These are phyloP conservation scores for Onthophagus taurus DNA, from an alignment of 1,140 invertebrate genomes.

Conservation along the genomic window DNA sequence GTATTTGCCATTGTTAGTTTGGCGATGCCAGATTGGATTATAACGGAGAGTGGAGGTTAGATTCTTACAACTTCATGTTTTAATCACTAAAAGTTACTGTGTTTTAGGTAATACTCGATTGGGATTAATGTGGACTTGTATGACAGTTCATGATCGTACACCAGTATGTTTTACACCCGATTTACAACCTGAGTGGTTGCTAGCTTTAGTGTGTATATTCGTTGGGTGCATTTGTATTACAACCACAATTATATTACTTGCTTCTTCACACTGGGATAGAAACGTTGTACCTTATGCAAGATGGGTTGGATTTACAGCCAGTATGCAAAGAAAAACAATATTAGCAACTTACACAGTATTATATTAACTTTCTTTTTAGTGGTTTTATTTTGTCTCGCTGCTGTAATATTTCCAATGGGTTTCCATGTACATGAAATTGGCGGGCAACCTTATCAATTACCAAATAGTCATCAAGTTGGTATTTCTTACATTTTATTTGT, in stretches of 20 bases:
- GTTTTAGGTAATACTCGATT: conserved; percentile 71
- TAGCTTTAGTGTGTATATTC: conserved; percentile 85
- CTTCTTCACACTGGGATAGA: conserved; percentile 82
- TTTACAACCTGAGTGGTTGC: conserved; percentile 80
- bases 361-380: conserved; percentile 61
- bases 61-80: neutral
- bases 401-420: conserved; percentile 92
- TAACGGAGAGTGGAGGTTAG: conserved; percentile 83
- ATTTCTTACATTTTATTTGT: conserved; percentile 94
- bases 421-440: conserved; percentile 93
- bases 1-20: conserved; percentile 89
- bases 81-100: conserved; percentile 3
- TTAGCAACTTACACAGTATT: no score
- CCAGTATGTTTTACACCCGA: conserved; percentile 82
- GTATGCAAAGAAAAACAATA: conserved; percentile 46
- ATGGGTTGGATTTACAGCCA: conserved; percentile 93
- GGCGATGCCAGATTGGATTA: conserved; percentile 93
- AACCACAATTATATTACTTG: conserved; percentile 77
- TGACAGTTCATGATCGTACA: conserved; percentile 81
- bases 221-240: conserved; percentile 89
- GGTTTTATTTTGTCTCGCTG: conserved; percentile 91
- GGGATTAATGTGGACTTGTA: conserved; percentile 88
- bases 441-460: conserved; percentile 88
- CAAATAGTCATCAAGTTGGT: conserved; percentile 91
- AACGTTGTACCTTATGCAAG: conserved; percentile 85